Conservation (phyloP, 2,113 vertebrate genomes). For the Lophius piscatorius region DNA sequence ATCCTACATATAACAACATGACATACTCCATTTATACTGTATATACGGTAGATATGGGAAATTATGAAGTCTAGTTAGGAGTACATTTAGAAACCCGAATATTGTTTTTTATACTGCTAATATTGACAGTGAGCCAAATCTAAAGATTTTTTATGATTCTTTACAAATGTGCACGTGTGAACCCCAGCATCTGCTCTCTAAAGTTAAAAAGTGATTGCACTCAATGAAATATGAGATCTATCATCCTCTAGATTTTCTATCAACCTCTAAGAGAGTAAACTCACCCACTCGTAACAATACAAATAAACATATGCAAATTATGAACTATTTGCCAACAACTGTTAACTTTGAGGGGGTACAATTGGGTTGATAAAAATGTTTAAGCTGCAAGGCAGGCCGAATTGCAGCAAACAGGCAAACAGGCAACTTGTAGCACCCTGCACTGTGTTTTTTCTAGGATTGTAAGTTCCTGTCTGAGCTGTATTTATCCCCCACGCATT, state of each 20-base stretch:
- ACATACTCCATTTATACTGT: too few species aligned
- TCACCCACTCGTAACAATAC: too few species aligned
- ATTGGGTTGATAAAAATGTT: too few species aligned
- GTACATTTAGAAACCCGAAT: neutral
- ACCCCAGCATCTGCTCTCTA: constrained; percentile 30
- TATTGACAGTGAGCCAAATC: constrained; percentile 13
- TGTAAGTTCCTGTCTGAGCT: constrained; percentile 3
- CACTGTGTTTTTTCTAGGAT: constrained; percentile 11
- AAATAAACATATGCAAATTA: too few species aligned
- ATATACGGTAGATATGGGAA: neutral
- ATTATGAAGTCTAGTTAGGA: neutral
- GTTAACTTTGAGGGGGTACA: too few species aligned
- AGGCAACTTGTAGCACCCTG: neutral
- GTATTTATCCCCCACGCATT: constrained; percentile 22
- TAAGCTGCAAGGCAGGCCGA: neutral
- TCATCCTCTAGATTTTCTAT: neutral
- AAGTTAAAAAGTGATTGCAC: constrained; percentile 14
- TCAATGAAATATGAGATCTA: constrained; percentile 20
- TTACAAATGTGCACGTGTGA: constrained; percentile 12
- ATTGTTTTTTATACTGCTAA: neutral
- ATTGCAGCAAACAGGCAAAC: neutral
- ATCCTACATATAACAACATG: too few species aligned
- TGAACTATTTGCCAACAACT: too few species aligned
- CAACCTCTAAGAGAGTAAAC: too few species aligned
- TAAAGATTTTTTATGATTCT: constrained; percentile 16